A percentile compares a stretch with the other conserved stretches of the same genome.
Conservation (phyloP, 2,113 vertebrate species). For the Neodon shergylaensis region DNA sequence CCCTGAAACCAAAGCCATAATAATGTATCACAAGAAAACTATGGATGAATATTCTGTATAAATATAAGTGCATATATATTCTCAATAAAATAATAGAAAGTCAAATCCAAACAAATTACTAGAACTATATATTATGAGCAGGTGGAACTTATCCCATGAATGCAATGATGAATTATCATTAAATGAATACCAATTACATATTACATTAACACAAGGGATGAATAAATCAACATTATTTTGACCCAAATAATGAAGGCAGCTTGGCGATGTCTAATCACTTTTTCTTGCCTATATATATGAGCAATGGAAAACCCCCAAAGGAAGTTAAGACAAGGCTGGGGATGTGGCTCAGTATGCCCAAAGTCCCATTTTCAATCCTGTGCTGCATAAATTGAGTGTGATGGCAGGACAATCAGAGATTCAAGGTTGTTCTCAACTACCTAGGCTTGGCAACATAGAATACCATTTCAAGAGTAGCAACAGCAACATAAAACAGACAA, state of each 20-base stretch:
- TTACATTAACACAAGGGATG: background rate
- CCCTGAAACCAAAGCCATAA: background rate
- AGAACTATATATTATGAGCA: background rate
- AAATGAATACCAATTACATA: background rate
- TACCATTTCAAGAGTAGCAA: background rate
- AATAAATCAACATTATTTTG: background rate
- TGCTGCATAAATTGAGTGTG: background rate
- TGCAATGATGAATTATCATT: background rate
- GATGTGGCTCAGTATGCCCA: background rate
- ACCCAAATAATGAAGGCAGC: conserved; percentile 20
- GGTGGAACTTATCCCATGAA: background rate
- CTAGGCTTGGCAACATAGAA: background rate
- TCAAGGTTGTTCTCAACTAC: background rate
- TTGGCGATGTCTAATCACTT: background rate
- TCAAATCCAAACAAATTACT: background rate
- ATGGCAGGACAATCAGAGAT: background rate
- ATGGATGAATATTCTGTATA: background rate
- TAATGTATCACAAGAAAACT: background rate
- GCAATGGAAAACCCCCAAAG: background rate
- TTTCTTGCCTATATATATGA: background rate
- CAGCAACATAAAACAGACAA: background rate
- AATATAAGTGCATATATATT: conserved; percentile 11
- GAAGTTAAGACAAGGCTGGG: background rate
- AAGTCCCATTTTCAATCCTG: background rate
- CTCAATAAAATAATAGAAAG: conserved; percentile 4